phyloP scores from a whole-genome alignment of 2,888 invertebrate genomes.

The Eupithecia tripunctaria region DNA sequence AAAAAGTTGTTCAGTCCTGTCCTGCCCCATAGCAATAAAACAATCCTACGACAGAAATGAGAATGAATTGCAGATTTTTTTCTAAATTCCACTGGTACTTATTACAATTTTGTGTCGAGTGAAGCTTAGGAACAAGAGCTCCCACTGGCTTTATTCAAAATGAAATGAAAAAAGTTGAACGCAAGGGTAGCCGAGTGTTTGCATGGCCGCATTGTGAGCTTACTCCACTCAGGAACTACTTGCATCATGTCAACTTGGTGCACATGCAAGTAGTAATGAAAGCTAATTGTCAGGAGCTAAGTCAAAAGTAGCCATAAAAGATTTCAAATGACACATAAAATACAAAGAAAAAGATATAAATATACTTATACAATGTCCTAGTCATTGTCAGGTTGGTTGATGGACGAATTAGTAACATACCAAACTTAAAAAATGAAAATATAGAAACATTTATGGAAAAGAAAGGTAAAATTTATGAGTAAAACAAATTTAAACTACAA shows the following conservation, averaged over 20 bases:
- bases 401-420: too few species aligned
- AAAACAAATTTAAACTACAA: too few species aligned
- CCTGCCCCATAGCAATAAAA: background rate
- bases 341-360: too few species aligned
- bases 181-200: slow-evolving; percentile 55
- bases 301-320: too few species aligned
- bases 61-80: background rate
- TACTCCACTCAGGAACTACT: slow-evolving; percentile 47
- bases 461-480: too few species aligned
- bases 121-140: slow-evolving; percentile 31
- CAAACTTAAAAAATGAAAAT: too few species aligned
- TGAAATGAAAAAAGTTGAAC: slow-evolving; percentile 68
- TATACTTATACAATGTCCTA: too few species aligned
- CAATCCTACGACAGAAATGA: background rate
- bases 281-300: background rate
- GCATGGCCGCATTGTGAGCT: slow-evolving; percentile 55
- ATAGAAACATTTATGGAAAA: too few species aligned
- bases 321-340: too few species aligned
- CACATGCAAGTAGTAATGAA: background rate
- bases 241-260: slow-evolving; percentile 16
- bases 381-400: too few species aligned
- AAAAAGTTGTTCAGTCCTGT: background rate
- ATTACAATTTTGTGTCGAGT: slow-evolving; percentile 26
- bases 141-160: slow-evolving; percentile 49
- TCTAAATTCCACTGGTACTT: background rate